Evolutionary conservation across 2,113 vertebrate species (phyloP).

Genomic region (Lepisosteus osseus): DNA sequence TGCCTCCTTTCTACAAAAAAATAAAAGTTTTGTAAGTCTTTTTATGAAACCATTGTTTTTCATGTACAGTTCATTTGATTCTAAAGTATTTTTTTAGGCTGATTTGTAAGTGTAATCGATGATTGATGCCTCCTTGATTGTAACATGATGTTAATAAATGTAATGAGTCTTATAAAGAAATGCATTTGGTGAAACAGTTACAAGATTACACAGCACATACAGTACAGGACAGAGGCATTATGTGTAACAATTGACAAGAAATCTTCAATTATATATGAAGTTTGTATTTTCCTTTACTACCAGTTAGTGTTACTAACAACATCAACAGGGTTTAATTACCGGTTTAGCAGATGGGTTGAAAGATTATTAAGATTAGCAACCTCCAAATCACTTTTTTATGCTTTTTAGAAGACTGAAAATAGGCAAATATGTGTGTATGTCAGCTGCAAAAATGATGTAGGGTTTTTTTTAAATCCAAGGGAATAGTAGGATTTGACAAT

Average conservation of each 20-base stretch:
- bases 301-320: constrained; percentile 24
- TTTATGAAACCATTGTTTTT: constrained; percentile 19
- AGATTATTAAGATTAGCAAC: constrained; percentile 15
- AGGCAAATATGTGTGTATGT: constrained; percentile 4
- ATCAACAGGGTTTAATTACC: constrained; percentile 13
- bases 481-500: constrained; percentile 17
- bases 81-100: constrained; percentile 17
- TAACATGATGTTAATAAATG: neutral
- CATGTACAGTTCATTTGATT: constrained; percentile 24
- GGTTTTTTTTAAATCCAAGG: constrained; percentile 9
- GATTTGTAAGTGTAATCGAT: constrained; percentile 11
- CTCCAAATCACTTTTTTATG: constrained; percentile 8
- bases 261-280: constrained; percentile 4
- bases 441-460: constrained; percentile 14
- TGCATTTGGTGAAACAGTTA: constrained; percentile 4
- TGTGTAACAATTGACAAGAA: neutral
- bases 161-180: constrained; percentile 10
- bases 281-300: constrained; percentile 19
- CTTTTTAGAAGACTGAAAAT: constrained; percentile 21
- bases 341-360: neutral
- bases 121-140: neutral
- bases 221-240: neutral
- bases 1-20: constrained; percentile 7
- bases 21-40: neutral
- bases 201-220: neutral